Evolutionary conservation across 1,140 invertebrate species (phyloP).

Genomic region (Schlechtendalia chinensis): DNA sequence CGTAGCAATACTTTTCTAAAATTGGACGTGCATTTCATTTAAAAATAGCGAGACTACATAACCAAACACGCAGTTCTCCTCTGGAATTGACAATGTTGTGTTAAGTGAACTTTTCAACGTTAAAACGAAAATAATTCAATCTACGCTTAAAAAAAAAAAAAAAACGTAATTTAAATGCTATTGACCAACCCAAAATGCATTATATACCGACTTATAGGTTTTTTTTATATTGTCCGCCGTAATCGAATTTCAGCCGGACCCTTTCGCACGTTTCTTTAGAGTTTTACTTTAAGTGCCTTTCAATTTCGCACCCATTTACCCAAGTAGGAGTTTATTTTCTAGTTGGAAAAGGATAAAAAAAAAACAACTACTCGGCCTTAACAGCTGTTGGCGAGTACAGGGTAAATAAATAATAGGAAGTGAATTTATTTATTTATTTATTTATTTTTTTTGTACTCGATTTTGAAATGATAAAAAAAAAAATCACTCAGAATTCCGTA

Average conservation of each 20-base stretch:
- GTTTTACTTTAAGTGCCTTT: constrained; percentile 50
- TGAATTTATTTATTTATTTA: constrained; percentile 29
- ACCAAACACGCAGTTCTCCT: too few relatives aligned
- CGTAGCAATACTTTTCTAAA: too few relatives aligned
- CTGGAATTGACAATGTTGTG: neutral
- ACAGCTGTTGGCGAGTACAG: constrained; percentile 49
- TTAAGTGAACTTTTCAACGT: constrained; percentile 40
- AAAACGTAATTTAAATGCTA: constrained; percentile 50
- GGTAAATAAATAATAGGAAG: constrained; percentile 47
- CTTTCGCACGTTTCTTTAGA: constrained; percentile 49
- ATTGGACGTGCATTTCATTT: too few relatives aligned
- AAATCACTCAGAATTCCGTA: constrained; percentile 42
- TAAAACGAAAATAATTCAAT: constrained; percentile 47
- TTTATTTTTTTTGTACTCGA: constrained; percentile 6
- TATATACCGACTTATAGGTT: constrained; percentile 45
- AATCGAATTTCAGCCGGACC: constrained; percentile 48
- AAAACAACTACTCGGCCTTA: constrained; percentile 43
- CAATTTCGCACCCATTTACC: constrained; percentile 49
- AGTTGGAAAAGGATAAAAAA: constrained; percentile 29
- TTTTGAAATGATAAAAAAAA: constrained; percentile 25
- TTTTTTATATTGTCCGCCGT: constrained; percentile 47
- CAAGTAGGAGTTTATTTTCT: constrained; percentile 46
- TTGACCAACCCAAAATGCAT: constrained; percentile 41
- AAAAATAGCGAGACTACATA: too few relatives aligned
- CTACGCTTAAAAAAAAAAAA: constrained; percentile 43